phyloP scores from a whole-genome alignment of 2,888 invertebrate genomes.

The Anarsia innoxiella region DNA sequence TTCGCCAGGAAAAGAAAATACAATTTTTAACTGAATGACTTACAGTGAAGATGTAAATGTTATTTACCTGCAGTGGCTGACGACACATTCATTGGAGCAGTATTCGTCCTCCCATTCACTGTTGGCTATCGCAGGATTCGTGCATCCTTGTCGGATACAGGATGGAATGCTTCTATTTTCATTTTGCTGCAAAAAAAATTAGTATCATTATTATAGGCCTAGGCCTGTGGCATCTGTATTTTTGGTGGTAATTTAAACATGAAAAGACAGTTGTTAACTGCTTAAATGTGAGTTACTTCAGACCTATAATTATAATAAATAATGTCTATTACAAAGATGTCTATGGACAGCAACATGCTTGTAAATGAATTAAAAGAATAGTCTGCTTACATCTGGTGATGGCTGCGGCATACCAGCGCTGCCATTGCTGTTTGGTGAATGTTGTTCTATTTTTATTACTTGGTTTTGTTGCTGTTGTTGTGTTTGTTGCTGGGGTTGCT shows the following conservation, averaged over 20 bases:
- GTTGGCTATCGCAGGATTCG: conserved; percentile 91
- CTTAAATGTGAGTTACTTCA: too few species aligned
- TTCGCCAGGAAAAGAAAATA: too few species aligned
- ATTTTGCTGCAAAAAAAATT: conserved; percentile 46
- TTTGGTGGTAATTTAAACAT: too few species aligned
- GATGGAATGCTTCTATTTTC: conserved; percentile 68
- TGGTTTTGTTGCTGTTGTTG: conserved; percentile 41
- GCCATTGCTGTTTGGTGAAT: conserved; percentile 58
- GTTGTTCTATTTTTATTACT: conserved; percentile 60
- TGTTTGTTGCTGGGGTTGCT: conserved; percentile 46
- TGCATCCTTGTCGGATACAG: conserved; percentile 92
- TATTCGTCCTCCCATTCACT: conserved; percentile 98
- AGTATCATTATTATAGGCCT: too few species aligned
- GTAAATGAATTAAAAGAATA: too few species aligned
- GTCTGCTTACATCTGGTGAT: conserved; percentile 57
- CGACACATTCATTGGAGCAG: conserved; percentile 97
- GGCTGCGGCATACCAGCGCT: conserved; percentile 57
- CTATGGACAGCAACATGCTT: too few species aligned
- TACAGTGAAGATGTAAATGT: too few species aligned
- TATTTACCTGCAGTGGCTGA: conserved; percentile 94
- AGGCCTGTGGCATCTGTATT: too few species aligned
- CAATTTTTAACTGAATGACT: too few species aligned
- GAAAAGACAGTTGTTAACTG: too few species aligned
- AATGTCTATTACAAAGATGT: too few species aligned
- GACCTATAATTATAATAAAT: too few species aligned